These are phyloP conservation scores for Palythoa grandis DNA, from an alignment of 92 coral and sea anemone genomes.

Conservation along the genomic window DNA sequence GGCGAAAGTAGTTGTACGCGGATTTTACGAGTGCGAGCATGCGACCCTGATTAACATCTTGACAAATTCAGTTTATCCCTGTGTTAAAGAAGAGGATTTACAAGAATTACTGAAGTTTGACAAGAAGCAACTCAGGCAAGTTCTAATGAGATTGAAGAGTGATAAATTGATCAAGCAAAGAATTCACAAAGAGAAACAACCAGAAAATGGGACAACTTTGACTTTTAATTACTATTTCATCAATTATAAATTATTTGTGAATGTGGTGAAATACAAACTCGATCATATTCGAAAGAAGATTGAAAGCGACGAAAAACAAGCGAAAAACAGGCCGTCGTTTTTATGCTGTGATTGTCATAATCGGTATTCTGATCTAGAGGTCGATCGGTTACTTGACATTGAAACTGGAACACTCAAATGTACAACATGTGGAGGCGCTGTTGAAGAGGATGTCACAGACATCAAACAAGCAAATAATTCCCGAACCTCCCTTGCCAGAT, in stretches of 20 bases:
- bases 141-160: slow-evolving; percentile 79
- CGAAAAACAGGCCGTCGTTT: slow-evolving; percentile 95
- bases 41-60: slow-evolving; percentile 78
- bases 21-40: slow-evolving; percentile 93
- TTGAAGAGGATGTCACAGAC: slow-evolving; percentile 88
- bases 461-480: slow-evolving; percentile 83
- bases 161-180: slow-evolving; percentile 96
- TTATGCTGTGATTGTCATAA: slow-evolving; percentile 81
- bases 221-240: slow-evolving; percentile 91
- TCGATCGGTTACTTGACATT: slow-evolving; percentile 83
- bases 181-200: slow-evolving; percentile 83
- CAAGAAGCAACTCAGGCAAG: slow-evolving; percentile 85
- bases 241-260: slow-evolving; percentile 94
- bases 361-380: slow-evolving; percentile 90
- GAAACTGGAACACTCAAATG: slow-evolving; percentile 78
- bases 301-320: slow-evolving; percentile 97
- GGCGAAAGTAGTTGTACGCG: slow-evolving; percentile 79
- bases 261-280: slow-evolving; percentile 93
- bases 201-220: slow-evolving; percentile 83
- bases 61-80: slow-evolving; percentile 86
- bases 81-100: slow-evolving; percentile 97
- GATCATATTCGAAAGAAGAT: slow-evolving; percentile 96
- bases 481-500: slow-evolving; percentile 84
- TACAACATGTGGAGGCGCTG: slow-evolving; percentile 81
- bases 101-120: slow-evolving; percentile 84